These are phyloP conservation scores for Erebia epiphron DNA, from an alignment of 2,888 invertebrate species.

Conservation along the genomic window DNA sequence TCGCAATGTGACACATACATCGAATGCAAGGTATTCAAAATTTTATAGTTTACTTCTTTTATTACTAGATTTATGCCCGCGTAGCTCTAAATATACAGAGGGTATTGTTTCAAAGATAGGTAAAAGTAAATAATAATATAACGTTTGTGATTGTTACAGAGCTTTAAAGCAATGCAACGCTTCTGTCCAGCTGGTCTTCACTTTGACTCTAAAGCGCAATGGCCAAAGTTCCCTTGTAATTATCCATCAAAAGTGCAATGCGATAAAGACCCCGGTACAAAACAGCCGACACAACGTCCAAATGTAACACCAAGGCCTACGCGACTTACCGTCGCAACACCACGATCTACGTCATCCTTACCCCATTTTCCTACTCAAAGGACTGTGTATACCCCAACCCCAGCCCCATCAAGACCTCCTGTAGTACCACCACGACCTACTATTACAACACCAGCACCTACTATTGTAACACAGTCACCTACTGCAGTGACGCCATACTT, in stretches of 20 bases:
- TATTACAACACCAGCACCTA: background rate
- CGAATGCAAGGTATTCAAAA: slow-evolving; percentile 78
- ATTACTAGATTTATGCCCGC: too few species aligned
- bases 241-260: slow-evolving; percentile 73
- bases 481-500: background rate
- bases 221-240: slow-evolving; percentile 88
- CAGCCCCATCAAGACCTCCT: too few species aligned
- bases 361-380: too few species aligned
- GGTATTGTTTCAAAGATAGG: too few species aligned
- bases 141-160: slow-evolving; percentile 43
- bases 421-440: background rate
- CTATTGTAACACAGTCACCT: background rate
- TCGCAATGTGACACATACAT: slow-evolving; percentile 87
- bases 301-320: background rate
- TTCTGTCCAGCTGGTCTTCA: slow-evolving; percentile 90
- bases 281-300: too few species aligned
- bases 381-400: too few species aligned
- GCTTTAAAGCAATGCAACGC: slow-evolving; percentile 85
- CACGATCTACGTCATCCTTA: background rate
- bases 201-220: slow-evolving; percentile 85
- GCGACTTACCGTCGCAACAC: background rate
- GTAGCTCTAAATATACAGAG: too few species aligned
- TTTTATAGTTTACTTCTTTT: too few species aligned
- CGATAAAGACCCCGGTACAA: background rate
- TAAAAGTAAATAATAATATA: too few species aligned